phyloP scores from a whole-genome alignment of 2,888 invertebrate genomes.

The Harpagoxenus sublaevis region DNA sequence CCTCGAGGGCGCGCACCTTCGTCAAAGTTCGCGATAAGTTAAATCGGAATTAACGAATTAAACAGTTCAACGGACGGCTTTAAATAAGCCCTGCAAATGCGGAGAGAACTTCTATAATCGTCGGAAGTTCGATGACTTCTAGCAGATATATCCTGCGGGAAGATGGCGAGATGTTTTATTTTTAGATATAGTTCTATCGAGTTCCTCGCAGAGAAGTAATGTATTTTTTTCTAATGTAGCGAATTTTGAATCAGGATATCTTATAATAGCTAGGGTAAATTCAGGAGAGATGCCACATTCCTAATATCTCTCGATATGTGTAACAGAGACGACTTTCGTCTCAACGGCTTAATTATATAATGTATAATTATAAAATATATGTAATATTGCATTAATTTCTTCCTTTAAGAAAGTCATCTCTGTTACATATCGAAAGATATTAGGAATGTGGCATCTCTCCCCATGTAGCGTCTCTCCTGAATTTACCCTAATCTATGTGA shows the following conservation, averaged over 20 bases:
- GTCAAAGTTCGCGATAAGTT: constrained; percentile 44
- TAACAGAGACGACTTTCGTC: too few relatives aligned
- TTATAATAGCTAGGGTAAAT: background rate
- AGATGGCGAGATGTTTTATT: background rate
- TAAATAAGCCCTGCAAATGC: constrained; percentile 44
- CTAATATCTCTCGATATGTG: too few relatives aligned
- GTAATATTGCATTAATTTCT: too few relatives aligned
- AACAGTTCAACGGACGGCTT: constrained; percentile 53
- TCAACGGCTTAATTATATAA: too few relatives aligned
- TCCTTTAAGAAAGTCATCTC: too few relatives aligned
- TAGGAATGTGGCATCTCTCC: too few relatives aligned
- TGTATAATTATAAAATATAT: too few relatives aligned
- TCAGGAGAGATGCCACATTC: too few relatives aligned
- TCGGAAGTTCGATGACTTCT: constrained; percentile 44
- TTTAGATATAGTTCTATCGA: background rate
- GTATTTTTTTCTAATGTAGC: background rate
- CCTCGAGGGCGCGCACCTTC: background rate
- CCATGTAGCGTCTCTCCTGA: too few relatives aligned
- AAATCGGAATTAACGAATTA: constrained; percentile 56
- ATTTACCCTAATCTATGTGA: background rate
- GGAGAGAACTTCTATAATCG: constrained; percentile 40
- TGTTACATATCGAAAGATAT: too few relatives aligned
- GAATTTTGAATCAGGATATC: background rate
- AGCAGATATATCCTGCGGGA: background rate
- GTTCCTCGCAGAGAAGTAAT: background rate